Evolutionary conservation across 2,113 vertebrate species (phyloP).

Genomic region (Stomatorhinus ivindoensis): DNA sequence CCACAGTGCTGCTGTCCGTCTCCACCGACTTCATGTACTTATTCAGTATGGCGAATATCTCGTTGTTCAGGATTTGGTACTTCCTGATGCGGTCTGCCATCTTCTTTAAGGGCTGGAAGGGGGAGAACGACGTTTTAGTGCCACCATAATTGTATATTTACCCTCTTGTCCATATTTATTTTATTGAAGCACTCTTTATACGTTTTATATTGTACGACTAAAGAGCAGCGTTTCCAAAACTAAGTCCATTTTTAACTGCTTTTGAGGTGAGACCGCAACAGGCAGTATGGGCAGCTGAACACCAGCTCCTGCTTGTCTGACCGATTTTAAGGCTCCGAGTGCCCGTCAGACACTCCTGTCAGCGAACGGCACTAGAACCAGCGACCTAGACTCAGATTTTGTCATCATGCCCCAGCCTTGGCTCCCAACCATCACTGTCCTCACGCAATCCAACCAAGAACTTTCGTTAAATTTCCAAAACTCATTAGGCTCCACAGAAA

Average conservation of each 20-base stretch:
- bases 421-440: not conserved
- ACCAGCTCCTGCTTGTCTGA: not conserved
- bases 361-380: not conserved
- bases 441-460: not conserved
- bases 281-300: not conserved
- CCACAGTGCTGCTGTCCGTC: constrained; percentile 94
- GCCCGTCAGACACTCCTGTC: not conserved
- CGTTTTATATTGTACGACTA: not conserved
- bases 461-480: not conserved
- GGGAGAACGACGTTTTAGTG: not conserved
- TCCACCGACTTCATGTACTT: constrained; percentile 99
- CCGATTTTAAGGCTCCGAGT: not conserved
- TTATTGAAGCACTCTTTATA: not conserved
- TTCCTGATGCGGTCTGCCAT: constrained; percentile 98
- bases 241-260: not conserved
- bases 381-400: not conserved
- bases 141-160: not conserved
- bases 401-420: not conserved
- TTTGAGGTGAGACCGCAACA: not conserved
- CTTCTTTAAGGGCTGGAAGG: constrained; percentile 87
- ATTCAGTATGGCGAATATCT: constrained; percentile 97
- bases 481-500: not conserved
- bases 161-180: not conserved
- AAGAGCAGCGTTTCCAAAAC: not conserved
- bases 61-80: constrained; percentile 98